These are phyloP conservation scores for Ciona savignyi DNA, from an alignment of 23 tunicate genomes.

Conservation along the genomic window DNA sequence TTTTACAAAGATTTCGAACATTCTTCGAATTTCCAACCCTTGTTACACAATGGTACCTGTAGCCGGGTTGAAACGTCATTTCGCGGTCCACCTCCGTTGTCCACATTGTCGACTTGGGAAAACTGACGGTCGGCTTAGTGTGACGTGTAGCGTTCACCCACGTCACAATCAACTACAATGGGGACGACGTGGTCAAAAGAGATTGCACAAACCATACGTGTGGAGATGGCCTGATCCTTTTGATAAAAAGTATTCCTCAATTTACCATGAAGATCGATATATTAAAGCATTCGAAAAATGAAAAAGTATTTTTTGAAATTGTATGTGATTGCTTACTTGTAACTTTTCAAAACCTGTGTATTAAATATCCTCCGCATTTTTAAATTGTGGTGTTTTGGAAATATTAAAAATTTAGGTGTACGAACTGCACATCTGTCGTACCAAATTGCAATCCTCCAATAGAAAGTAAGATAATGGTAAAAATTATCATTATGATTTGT, in stretches of 20 bases:
- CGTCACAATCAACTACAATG: slow-evolving; percentile 77
- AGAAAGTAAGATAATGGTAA: too few species aligned
- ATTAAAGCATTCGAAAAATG: slow-evolving; percentile 61
- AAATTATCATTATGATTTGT: too few species aligned
- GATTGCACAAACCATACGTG: slow-evolving; percentile 54
- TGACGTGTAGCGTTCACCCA: slow-evolving; percentile 64
- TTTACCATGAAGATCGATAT: slow-evolving; percentile 51
- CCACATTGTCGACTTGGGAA: slow-evolving; percentile 43
- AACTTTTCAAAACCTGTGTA: too few species aligned
- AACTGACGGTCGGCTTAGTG: slow-evolving; percentile 35
- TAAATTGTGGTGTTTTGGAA: too few species aligned
- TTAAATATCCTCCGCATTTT: too few species aligned
- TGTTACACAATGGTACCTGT: background rate
- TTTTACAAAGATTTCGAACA: background rate
- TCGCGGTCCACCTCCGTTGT: slow-evolving; percentile 60
- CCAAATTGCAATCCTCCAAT: too few species aligned
- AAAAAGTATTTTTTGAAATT: too few species aligned
- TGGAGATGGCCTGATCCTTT: slow-evolving; percentile 98
- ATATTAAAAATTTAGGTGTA: too few species aligned
- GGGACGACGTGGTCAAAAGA: slow-evolving; percentile 31
- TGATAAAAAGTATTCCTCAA: slow-evolving; percentile 60
- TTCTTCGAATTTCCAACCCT: background rate
- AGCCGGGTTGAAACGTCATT: slow-evolving; percentile 47
- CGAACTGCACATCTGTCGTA: too few species aligned
- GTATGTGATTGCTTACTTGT: too few species aligned